Base-by-base conservation (phyloP, 2,113 vertebrate species). In the Spizaetus ornatus region DNA sequence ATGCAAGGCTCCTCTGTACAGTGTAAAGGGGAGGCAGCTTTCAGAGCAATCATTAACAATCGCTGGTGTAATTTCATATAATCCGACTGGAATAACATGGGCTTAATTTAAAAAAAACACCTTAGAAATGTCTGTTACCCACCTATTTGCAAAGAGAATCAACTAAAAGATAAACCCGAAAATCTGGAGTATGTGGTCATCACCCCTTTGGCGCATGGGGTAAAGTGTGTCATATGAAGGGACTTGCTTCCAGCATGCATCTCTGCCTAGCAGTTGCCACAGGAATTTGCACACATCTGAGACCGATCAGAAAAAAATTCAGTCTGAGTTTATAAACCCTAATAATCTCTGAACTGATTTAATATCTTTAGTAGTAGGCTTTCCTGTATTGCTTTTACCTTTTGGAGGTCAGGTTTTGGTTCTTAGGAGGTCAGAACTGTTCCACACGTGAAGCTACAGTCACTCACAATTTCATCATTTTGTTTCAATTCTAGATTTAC, bases 271-370 rank as follows among this genome's bases (percentile, higher is more conserved):
- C 55, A 66, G 42, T 92, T 88, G 79, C 92, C 85, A 82, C 79
- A 90, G 92, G 90, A 96, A 94, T 96, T 89, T 2, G 0, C n/a
- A 80, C 79, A 96, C 85, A 96, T 90, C 85, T 93, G 95, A 96
- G 82, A 94, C 58, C 1, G 6, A 96, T 92, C 74, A 93, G 42
- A 90, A 96, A 91, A 94, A 94, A 95, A 45, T 42, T 53, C 58
- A 73, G 38, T 18, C 67, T 70, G 78, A 92, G 85, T 96, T 96
- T 95, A 73, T 93, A 96, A 92, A 86, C 66, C 62, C 38, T 76
- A 93, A 94, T 91, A 94, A 95, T 94, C 94, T 93, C 92, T 73
- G 82, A 93, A 86, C 67, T 82, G 88, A 92, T 94, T 97, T 94
- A 92, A 67, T 92, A 90, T 78, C 74, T 94, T 97, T 88, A 97